Base-by-base conservation (phyloP, 1,140 invertebrate species). In the Bemisia tabaci region DNA sequence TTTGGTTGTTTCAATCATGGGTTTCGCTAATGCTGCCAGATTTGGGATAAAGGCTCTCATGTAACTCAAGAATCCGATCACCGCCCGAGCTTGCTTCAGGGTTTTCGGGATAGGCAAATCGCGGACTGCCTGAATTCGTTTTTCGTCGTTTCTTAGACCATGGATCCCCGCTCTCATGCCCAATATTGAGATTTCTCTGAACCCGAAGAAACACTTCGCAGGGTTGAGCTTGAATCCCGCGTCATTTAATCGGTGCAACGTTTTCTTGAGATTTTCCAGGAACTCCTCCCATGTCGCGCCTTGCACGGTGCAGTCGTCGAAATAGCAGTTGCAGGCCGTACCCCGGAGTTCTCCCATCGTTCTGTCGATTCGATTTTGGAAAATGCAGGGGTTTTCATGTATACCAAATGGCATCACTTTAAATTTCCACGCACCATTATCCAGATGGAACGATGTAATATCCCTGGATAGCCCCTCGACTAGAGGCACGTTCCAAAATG, bases 21-120 rank as follows among this genome's bases (percentile, higher is more conserved):
- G 64, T 11, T 26, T 22, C 2, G 27, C 24, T 12, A 65, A 27
- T 58, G 12, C 23, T n/a, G 64, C 64, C 22, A 39, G 12, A 23
- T 65, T 23, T 23, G 64, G 64, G 21, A 65, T 65, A 26, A 58
- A 65, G 11, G 5, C 2, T 65, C 64, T 39, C 26, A 65, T 5
- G 23, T 5, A 65, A 58, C 58, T 65, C 2, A 65, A 2, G 9
- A 24, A 22, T 5, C 64, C 64, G 2, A 65, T 17, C 12, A 65
- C 2, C 11, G 21, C 2, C 24, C 12, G 2, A 2, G 12, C 2
- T 23, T 65, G 24, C 23, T 58, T 65, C 5, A 23, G 2, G 9
- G 25, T 59, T 12, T 58, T 65, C 12, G 64, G 64, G 9, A 22
- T 12, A 12, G 25, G n/a, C 12, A 39, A 23, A 17, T 33, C 33